Evolutionary conservation across 1,140 invertebrate species (phyloP).

Genomic region (Hyles vespertilio): DNA sequence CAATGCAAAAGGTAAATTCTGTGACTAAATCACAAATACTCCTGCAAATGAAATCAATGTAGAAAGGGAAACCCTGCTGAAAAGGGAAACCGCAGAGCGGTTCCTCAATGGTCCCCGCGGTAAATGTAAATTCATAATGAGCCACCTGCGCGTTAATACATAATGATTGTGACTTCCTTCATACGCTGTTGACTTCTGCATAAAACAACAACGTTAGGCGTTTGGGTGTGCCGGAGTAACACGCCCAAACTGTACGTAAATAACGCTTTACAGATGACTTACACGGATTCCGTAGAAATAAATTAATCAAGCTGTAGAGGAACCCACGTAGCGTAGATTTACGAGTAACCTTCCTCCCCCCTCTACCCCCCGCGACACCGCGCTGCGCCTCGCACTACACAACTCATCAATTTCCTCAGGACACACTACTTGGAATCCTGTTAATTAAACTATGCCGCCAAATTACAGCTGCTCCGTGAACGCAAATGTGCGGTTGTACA

Average conservation of each 20-base stretch:
- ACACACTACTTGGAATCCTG: slow-evolving; percentile 60
- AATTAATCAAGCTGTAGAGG: slow-evolving; percentile 54
- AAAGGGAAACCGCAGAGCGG: slow-evolving; percentile 7
- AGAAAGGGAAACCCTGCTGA: slow-evolving; percentile 5
- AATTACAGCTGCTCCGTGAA: slow-evolving; percentile 46
- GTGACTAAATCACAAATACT: slow-evolving; percentile 1
- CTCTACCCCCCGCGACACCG: slow-evolving; percentile 4
- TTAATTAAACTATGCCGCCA: slow-evolving; percentile 69
- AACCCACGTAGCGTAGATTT: slow-evolving; percentile 55
- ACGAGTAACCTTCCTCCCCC: slow-evolving; percentile 39
- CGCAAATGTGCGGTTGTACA: slow-evolving; percentile 4
- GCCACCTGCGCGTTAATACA: slow-evolving; percentile 1
- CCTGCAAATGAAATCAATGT: neutral
- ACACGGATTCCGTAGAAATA: slow-evolving; percentile 39
- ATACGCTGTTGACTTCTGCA: slow-evolving; percentile 3
- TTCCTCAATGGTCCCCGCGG: slow-evolving; percentile 3
- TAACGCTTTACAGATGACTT: slow-evolving; percentile 37
- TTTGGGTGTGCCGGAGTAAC: slow-evolving; percentile 12
- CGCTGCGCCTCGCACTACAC: slow-evolving; percentile 35
- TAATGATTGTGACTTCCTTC: slow-evolving; percentile 2
- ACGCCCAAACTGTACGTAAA: slow-evolving; percentile 16
- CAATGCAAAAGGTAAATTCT: neutral
- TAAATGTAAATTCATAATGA: slow-evolving; percentile 11
- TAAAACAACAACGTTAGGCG: slow-evolving; percentile 12
- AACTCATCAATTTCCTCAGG: slow-evolving; percentile 67